phyloP scores from a whole-genome alignment of 92 coral and sea anemone species.

The Epizoanthus ramosus region DNA sequence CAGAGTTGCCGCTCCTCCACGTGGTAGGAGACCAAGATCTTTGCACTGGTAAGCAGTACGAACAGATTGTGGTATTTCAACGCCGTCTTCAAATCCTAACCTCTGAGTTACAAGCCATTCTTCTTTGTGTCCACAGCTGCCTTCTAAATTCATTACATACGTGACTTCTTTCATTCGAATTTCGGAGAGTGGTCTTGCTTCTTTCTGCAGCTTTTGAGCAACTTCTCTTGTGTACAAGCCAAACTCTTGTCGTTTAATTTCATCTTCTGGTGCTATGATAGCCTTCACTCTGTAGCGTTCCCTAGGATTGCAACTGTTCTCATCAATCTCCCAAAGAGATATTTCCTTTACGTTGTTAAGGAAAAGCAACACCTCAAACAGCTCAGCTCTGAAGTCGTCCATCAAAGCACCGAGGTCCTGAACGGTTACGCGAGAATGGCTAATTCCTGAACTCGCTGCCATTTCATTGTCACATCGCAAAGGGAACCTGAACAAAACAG shows the following conservation, averaged over 20 bases:
- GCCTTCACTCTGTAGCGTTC: constrained; percentile 58
- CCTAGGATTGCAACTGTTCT: constrained; percentile 35
- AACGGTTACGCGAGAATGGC: constrained; percentile 34
- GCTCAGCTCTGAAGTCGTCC: constrained; percentile 57
- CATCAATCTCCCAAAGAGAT: constrained; percentile 64
- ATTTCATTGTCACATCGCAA: constrained; percentile 48
- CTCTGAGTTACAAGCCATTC: constrained; percentile 79
- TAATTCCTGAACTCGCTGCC: constrained; percentile 59
- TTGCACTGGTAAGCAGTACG: constrained; percentile 45
- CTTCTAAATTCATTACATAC: constrained; percentile 64
- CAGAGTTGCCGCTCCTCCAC: constrained; percentile 85
- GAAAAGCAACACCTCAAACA: constrained; percentile 73
- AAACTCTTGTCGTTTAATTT: constrained; percentile 57
- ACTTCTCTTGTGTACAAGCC: constrained; percentile 41
- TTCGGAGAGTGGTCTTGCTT: constrained; percentile 34
- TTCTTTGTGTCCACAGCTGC: constrained; percentile 58
- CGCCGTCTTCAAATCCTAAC: constrained; percentile 65
- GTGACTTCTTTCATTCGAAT: constrained; percentile 55
- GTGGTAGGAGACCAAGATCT: constrained; percentile 85
- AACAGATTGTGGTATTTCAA: constrained; percentile 31
- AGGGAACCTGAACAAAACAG: constrained; percentile 85
- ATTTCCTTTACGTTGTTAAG: constrained; percentile 75
- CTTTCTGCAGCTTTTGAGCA: constrained; percentile 22
- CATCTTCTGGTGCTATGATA: constrained; percentile 57
- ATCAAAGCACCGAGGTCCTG: constrained; percentile 52